Evolutionary conservation across 2,113 vertebrate species (phyloP).

Genomic region (Cairina moschata): DNA sequence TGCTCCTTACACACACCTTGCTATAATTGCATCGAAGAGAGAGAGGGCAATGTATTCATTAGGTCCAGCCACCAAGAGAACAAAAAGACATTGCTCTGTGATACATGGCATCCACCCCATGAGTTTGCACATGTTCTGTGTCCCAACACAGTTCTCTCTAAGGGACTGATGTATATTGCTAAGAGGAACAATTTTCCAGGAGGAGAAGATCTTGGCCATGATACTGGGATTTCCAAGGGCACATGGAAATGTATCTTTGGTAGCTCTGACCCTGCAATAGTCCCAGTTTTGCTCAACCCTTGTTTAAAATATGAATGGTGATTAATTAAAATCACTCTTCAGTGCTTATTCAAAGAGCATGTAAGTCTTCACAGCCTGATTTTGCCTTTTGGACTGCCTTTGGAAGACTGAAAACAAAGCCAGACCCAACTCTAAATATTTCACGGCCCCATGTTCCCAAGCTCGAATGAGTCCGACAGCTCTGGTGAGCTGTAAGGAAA

Average conservation of each 20-base stretch:
- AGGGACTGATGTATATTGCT: too few relatives aligned
- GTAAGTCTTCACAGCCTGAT: not conserved
- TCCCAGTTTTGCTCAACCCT: not conserved
- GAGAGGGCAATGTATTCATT: not conserved
- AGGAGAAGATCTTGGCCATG: not conserved
- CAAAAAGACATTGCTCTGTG: rapidly evolving
- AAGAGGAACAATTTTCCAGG: not conserved
- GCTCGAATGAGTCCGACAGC: not conserved
- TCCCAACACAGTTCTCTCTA: not conserved
- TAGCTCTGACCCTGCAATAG: not conserved
- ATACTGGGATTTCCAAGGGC: not conserved
- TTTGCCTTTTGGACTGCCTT: not conserved
- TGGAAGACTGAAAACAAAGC: constrained; percentile 13
- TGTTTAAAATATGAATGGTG: not conserved
- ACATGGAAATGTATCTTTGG: rapidly evolving
- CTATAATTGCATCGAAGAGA: not conserved
- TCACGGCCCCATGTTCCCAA: not conserved
- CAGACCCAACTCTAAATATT: constrained; percentile 39
- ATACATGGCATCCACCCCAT: rapidly evolving
- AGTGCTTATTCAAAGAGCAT: not conserved
- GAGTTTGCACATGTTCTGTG: rapidly evolving
- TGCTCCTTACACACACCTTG: not conserved
- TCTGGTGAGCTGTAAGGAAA: not conserved
- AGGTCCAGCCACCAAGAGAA: too few relatives aligned
- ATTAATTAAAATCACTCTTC: constrained; percentile 23